Percentiles rank a stretch among this genome's conserved stretches.
Evolutionary conservation across 2,797 vertebrate species (phyloP).

Genomic region (Enteromius fasciolatus): DNA sequence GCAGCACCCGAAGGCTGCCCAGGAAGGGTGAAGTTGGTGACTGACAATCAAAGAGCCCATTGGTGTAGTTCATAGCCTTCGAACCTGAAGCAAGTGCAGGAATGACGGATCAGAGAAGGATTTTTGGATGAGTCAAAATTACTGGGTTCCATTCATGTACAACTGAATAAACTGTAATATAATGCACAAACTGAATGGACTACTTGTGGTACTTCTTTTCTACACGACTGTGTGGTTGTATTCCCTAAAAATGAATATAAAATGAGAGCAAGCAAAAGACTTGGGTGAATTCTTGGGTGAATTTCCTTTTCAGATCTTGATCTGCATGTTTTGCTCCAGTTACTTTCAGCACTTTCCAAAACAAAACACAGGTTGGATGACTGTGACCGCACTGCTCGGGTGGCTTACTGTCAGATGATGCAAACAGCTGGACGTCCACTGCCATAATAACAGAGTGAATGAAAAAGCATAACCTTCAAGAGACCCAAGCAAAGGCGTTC

Average conservation of each 20-base stretch:
- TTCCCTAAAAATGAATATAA: neutral
- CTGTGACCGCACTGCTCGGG: neutral
- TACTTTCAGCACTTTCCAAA: neutral
- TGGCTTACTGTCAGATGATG: slow-evolving; percentile 60
- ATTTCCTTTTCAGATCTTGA: neutral
- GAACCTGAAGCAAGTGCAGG: slow-evolving; percentile 80
- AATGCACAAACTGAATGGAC: neutral
- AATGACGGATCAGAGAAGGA: neutral
- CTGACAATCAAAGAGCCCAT: slow-evolving; percentile 96
- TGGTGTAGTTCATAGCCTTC: slow-evolving; percentile 95
- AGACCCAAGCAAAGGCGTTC: slow-evolving; percentile 55
- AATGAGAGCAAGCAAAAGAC: neutral
- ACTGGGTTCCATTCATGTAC: neutral
- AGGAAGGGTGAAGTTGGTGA: slow-evolving; percentile 94
- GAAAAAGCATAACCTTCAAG: slow-evolving; percentile 69
- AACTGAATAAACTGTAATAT: neutral
- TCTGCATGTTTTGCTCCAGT: neutral
- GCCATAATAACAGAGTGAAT: slow-evolving; percentile 79
- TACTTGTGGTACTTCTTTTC: neutral
- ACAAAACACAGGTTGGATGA: slow-evolving; percentile 2
- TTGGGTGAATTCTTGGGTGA: neutral
- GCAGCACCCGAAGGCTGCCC: slow-evolving; percentile 88
- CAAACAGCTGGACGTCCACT: slow-evolving; percentile 73
- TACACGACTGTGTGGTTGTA: neutral
- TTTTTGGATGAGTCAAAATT: neutral